phyloP scores from a whole-genome alignment of 2,797 vertebrate species.

The Rousettus madagascariensis region DNA sequence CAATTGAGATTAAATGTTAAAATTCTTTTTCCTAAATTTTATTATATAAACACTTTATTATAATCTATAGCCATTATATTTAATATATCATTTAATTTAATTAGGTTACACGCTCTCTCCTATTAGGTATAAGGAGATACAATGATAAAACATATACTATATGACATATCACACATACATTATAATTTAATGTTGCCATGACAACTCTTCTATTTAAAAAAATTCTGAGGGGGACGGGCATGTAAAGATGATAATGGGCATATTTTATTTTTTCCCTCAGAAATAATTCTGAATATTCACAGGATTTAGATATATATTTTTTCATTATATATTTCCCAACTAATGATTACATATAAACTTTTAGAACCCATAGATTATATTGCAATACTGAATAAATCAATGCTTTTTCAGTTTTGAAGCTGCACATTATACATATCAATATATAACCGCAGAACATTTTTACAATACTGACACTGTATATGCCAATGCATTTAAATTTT shows the following conservation, averaged over 20 bases:
- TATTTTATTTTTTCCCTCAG: neutral
- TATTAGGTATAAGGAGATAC: neutral
- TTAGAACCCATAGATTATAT: neutral
- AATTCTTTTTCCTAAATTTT: neutral
- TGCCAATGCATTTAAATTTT: slow-evolving; percentile 61
- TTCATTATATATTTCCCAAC: neutral
- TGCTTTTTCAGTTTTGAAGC: neutral
- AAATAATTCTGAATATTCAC: neutral
- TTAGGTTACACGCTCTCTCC: neutral
- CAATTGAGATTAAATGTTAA: neutral
- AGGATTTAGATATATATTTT: neutral
- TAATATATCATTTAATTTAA: neutral
- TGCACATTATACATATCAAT: neutral
- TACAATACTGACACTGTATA: neutral
- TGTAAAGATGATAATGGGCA: neutral
- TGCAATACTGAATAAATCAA: neutral
- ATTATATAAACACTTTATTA: neutral
- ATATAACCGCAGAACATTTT: neutral
- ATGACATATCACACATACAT: neutral
- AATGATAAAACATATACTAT: neutral
- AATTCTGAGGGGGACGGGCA: neutral
- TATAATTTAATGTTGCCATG: neutral
- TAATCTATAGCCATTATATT: neutral
- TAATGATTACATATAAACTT: neutral
- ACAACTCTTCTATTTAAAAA: neutral